phyloP scores from a whole-genome alignment of 2,888 invertebrate genomes.

The Kryphioiulus occultus region DNA sequence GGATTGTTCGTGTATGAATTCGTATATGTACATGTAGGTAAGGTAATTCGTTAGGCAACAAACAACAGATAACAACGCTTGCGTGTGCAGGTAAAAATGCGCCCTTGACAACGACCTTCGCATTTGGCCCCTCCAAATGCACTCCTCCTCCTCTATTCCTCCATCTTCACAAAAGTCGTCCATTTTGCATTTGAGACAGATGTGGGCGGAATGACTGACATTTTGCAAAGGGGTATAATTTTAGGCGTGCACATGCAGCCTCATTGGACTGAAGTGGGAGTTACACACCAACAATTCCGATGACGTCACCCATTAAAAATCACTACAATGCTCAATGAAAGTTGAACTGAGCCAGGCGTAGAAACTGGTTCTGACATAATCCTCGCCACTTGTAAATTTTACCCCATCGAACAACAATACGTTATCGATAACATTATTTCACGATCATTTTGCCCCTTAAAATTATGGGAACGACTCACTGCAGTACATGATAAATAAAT shows the following conservation, averaged over 20 bases:
- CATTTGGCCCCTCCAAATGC: background rate
- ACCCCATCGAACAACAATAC: too few relatives aligned
- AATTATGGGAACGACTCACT: too few relatives aligned
- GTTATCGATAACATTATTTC: too few relatives aligned
- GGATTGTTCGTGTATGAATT: background rate
- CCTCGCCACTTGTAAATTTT: too few relatives aligned
- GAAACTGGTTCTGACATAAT: background rate
- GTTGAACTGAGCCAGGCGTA: background rate
- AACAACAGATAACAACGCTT: background rate
- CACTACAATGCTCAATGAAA: background rate
- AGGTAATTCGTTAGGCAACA: background rate
- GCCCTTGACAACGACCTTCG: conserved; percentile 13
- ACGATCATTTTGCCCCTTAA: too few relatives aligned
- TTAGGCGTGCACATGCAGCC: background rate
- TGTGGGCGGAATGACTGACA: conserved; percentile 3
- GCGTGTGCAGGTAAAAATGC: background rate
- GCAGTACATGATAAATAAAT: too few relatives aligned
- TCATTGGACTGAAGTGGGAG: background rate
- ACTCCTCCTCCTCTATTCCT: background rate
- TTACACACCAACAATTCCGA: background rate
- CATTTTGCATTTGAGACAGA: conserved; percentile 16
- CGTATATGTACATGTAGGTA: too few relatives aligned
- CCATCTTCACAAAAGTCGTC: conserved; percentile 16
- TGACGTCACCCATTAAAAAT: background rate
- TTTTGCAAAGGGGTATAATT: background rate